These are phyloP conservation scores for Vollenhovia emeryi DNA, from an alignment of 1,140 invertebrate species.

Conservation along the genomic window DNA sequence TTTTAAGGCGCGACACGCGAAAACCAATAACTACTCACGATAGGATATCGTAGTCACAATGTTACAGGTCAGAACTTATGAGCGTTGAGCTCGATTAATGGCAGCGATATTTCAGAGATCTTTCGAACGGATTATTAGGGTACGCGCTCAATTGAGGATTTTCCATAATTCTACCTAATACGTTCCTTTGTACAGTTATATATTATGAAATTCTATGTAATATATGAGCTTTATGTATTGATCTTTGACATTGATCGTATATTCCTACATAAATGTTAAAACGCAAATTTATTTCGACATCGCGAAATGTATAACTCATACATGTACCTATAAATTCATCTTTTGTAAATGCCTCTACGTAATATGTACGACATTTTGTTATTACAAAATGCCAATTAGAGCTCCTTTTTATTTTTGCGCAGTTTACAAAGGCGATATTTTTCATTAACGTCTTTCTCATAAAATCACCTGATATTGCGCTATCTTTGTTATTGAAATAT, in stretches of 20 bases:
- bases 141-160: neutral
- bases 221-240: too few relatives aligned
- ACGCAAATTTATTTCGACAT: neutral
- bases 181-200: neutral
- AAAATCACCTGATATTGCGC: neutral
- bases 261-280: neutral
- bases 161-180: constrained; percentile 4
- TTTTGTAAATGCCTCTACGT: neutral
- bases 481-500: neutral
- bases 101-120: neutral
- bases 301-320: neutral
- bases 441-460: neutral
- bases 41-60: neutral
- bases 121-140: neutral
- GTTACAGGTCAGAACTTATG: neutral
- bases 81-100: neutral
- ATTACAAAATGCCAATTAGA: too few relatives aligned
- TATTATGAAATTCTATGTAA: too few relatives aligned
- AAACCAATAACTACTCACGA: neutral
- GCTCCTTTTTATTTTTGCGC: too few relatives aligned
- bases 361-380: too few relatives aligned
- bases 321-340: neutral
- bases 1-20: neutral
- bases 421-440: neutral
- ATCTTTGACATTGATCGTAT: neutral